A percentile compares a stretch with the other conserved stretches of the same genome.
These are phyloP conservation scores for Ctenopoma kingsleyae DNA, from an alignment of 2,797 vertebrate genomes.

Conservation along the genomic window DNA sequence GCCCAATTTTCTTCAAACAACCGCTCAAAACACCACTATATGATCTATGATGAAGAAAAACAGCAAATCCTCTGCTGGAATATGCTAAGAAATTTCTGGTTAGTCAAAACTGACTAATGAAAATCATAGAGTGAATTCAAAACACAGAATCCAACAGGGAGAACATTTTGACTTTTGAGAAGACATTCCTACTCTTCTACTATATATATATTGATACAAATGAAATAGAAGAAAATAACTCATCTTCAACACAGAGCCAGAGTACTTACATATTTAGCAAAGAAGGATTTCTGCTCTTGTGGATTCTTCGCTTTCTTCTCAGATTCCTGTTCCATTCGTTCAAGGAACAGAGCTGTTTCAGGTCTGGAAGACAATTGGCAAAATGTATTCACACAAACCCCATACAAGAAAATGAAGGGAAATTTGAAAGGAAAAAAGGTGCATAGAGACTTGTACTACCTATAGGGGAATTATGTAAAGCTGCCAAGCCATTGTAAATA, in stretches of 20 bases:
- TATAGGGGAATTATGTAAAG: slow-evolving; percentile 16
- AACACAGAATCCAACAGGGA: not conserved
- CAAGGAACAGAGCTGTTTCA: slow-evolving; percentile 90
- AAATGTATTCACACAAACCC: slow-evolving; percentile 43
- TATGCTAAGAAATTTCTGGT: not conserved
- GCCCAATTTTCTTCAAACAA: not conserved
- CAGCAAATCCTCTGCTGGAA: not conserved
- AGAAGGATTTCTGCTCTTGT: slow-evolving; percentile 96
- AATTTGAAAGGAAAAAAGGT: slow-evolving; percentile 11
- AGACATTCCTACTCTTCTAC: not conserved
- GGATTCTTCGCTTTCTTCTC: slow-evolving; percentile 94
- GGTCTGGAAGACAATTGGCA: slow-evolving; percentile 80
- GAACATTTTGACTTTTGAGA: not conserved
- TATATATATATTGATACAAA: not conserved
- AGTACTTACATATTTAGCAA: slow-evolving; percentile 94
- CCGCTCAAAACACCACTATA: not conserved
- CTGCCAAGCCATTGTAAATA: slow-evolving; percentile 12
- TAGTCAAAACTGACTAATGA: not conserved
- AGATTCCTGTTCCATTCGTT: slow-evolving; percentile 90
- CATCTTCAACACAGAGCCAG: not conserved
- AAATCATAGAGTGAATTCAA: not conserved
- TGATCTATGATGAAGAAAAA: not conserved
- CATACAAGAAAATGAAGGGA: slow-evolving; percentile 12
- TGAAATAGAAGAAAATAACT: not conserved
- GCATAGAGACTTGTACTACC: slow-evolving; percentile 12